Evolutionary conservation across 2,888 invertebrate genomes (phyloP).

Genomic region (Luffia ferchaultella): DNA sequence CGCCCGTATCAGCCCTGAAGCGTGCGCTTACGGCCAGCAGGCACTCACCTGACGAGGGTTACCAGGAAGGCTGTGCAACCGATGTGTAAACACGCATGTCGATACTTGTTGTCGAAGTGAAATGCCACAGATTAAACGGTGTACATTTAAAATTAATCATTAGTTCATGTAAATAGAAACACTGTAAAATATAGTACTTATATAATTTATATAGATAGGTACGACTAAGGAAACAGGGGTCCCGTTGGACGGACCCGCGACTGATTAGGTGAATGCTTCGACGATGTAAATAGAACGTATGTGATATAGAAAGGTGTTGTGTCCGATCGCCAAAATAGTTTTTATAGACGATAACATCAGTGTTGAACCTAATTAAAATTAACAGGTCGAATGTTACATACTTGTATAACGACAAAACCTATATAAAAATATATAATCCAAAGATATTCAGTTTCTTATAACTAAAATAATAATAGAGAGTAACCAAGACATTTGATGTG

Average conservation of each 20-base stretch:
- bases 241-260: slow-evolving; percentile 53
- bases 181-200: slow-evolving; percentile 34
- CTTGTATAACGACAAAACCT: not conserved
- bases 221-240: slow-evolving; percentile 56
- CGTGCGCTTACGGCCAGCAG: slow-evolving; percentile 83
- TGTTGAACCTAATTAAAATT: slow-evolving; percentile 5
- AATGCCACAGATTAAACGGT: slow-evolving; percentile 3
- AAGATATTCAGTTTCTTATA: slow-evolving; percentile 17
- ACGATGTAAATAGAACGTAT: slow-evolving; percentile 23
- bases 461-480: not conserved
- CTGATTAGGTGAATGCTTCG: slow-evolving; percentile 51
- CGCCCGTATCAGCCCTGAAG: slow-evolving; percentile 85
- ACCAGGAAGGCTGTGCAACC: slow-evolving; percentile 92
- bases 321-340: slow-evolving; percentile 51
- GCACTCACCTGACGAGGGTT: slow-evolving; percentile 90
- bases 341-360: slow-evolving; percentile 7
- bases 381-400: not conserved
- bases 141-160: slow-evolving; percentile 1
- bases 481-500: not conserved
- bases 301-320: slow-evolving; percentile 57
- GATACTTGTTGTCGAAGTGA: slow-evolving; percentile 1
- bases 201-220: slow-evolving; percentile 59
- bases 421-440: slow-evolving; percentile 19
- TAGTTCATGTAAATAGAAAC: slow-evolving; percentile 2
- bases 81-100: slow-evolving; percentile 72